These are phyloP conservation scores for Gobio gobio DNA, from an alignment of 2,113 vertebrate species.

Conservation along the genomic window DNA sequence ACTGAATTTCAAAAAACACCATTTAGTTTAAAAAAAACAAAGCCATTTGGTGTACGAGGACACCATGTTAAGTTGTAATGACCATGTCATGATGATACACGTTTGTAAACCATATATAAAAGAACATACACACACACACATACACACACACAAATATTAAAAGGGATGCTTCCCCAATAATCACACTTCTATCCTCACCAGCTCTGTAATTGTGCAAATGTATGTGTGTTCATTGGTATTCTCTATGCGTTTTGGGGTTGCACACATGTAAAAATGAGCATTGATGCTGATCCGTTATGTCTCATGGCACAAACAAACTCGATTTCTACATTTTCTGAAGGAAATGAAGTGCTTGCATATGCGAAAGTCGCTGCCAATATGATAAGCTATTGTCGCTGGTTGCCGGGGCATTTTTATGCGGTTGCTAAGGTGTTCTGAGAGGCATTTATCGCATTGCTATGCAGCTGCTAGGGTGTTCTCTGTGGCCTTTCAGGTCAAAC, in stretches of 20 bases:
- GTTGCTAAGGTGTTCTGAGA: not conserved
- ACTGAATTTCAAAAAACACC: no score
- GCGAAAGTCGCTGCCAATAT: not conserved
- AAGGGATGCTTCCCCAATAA: not conserved
- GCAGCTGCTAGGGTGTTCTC: not conserved
- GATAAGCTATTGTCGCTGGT: not conserved
- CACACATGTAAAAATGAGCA: constrained; percentile 8
- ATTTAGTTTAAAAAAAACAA: no score
- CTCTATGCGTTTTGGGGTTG: not conserved
- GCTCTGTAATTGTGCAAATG: not conserved
- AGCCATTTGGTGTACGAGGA: no score
- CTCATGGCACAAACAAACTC: constrained; percentile 4
- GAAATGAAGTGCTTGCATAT: not conserved
- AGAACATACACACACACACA: constrained; percentile 1
- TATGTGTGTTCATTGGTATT: constrained; percentile 30
- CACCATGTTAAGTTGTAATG: no score
- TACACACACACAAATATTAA: not conserved
- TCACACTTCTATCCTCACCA: not conserved
- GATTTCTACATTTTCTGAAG: constrained; percentile 13
- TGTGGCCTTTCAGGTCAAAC: not conserved
- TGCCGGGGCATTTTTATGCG: not conserved
- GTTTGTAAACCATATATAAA: no score
- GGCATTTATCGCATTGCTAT: not conserved
- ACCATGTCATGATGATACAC: no score
- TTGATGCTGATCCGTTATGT: not conserved